These are phyloP conservation scores for Shinisaurus crocodilurus DNA, from an alignment of 2,113 vertebrate genomes.

Conservation along the genomic window DNA sequence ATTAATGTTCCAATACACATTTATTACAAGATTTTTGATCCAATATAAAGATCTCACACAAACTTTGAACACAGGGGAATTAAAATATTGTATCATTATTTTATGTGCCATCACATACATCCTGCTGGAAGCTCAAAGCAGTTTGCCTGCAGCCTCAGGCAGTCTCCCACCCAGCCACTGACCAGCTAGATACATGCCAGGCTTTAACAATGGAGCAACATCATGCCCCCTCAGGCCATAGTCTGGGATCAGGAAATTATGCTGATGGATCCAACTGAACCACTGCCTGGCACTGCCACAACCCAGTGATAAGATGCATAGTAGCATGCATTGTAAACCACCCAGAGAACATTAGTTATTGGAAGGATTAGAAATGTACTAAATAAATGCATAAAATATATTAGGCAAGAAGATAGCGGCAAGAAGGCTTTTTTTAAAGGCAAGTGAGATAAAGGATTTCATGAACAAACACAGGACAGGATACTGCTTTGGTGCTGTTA, in stretches of 20 bases:
- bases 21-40: neutral
- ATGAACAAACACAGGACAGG: too few species aligned
- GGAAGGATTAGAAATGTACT: too few species aligned
- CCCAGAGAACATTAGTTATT: too few species aligned
- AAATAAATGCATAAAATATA: too few species aligned
- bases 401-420: too few species aligned
- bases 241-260: neutral
- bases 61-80: neutral
- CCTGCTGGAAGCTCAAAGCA: neutral
- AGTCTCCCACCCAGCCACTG: neutral
- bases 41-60: neutral
- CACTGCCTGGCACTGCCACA: too few species aligned
- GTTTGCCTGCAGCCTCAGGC: neutral
- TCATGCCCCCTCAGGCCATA: neutral
- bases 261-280: neutral
- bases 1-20: neutral
- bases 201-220: neutral
- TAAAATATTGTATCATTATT: neutral
- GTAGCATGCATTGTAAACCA: too few species aligned
- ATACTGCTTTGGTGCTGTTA: too few species aligned
- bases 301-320: too few species aligned
- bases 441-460: too few species aligned
- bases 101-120: neutral
- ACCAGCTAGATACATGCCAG: too few species aligned
- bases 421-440: too few species aligned